Evolutionary conservation across 2,113 vertebrate genomes (phyloP).

Genomic region (Blennius ocellaris): DNA sequence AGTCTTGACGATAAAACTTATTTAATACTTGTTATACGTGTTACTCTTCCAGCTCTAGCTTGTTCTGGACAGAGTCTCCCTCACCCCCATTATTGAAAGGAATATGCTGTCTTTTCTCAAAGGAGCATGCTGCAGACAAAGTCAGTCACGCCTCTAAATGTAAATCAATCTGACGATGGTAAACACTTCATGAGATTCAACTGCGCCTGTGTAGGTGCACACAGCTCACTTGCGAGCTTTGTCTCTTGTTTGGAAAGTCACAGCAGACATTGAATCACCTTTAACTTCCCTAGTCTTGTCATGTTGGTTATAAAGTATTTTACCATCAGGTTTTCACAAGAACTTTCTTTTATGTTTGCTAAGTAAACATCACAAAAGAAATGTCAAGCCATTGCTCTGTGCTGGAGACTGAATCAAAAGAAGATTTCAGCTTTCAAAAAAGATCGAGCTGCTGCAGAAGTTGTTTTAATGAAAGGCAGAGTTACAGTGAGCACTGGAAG

Average conservation of each 20-base stretch:
- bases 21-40: slow-evolving; percentile 51
- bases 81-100: slow-evolving; percentile 49
- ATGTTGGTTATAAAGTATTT: slow-evolving; percentile 22
- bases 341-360: slow-evolving; percentile 51
- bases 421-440: slow-evolving; percentile 41
- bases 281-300: slow-evolving; percentile 10
- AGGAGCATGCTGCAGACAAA: slow-evolving; percentile 32
- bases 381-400: slow-evolving; percentile 28
- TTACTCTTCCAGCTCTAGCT: slow-evolving; percentile 58
- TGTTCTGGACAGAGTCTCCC: slow-evolving; percentile 31
- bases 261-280: slow-evolving; percentile 17
- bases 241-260: slow-evolving; percentile 2
- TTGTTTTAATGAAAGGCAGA: slow-evolving; percentile 51
- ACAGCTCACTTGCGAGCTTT: slow-evolving; percentile 10
- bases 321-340: slow-evolving; percentile 15
- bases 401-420: slow-evolving; percentile 54
- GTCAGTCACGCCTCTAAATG: slow-evolving; percentile 50
- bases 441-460: slow-evolving; percentile 43
- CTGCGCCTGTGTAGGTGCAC: neutral
- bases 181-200: slow-evolving; percentile 9
- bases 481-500: slow-evolving; percentile 25
- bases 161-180: slow-evolving; percentile 26
- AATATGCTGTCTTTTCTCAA: slow-evolving; percentile 51
- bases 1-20: slow-evolving; percentile 45
- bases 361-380: slow-evolving; percentile 48